Evolutionary conservation across 2,888 invertebrate species (phyloP).

Genomic region (Phragmatobia fuliginosa): DNA sequence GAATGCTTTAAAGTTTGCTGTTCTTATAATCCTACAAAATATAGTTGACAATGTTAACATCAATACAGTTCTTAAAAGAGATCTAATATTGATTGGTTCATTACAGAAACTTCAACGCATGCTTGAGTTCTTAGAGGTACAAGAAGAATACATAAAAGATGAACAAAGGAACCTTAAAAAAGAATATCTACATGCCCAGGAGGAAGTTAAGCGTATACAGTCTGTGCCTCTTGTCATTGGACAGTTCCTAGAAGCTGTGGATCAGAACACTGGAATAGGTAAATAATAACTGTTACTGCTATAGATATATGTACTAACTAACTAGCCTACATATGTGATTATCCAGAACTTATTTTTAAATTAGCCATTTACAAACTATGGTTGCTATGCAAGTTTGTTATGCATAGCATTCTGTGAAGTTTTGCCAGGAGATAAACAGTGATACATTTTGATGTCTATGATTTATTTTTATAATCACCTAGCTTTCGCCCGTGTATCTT

Average conservation of each 20-base stretch:
- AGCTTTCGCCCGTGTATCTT: too few species aligned
- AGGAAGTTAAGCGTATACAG: slow-evolving; percentile 99
- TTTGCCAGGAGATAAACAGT: too few species aligned
- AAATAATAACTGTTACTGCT: too few species aligned
- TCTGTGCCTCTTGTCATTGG: slow-evolving; percentile 99
- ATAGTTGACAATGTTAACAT: not conserved
- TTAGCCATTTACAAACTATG: too few species aligned
- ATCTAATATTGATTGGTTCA: not conserved
- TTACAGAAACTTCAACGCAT: slow-evolving; percentile 96
- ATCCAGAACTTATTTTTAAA: too few species aligned
- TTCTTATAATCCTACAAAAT: not conserved
- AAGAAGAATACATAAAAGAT: slow-evolving; percentile 99
- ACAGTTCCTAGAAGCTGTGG: slow-evolving; percentile 99
- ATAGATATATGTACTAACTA: too few species aligned
- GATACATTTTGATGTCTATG: too few species aligned
- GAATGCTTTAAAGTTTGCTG: not conserved
- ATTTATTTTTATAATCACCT: too few species aligned
- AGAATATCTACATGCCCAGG: slow-evolving; percentile 99
- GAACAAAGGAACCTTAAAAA: slow-evolving; percentile 99
- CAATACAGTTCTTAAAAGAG: too few species aligned
- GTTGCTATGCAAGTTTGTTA: too few species aligned
- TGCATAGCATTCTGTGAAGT: too few species aligned
- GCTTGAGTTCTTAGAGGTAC: slow-evolving; percentile 98
- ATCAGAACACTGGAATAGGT: slow-evolving; percentile 98
- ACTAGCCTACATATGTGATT: too few species aligned